Base-by-base conservation (phyloP, 1,140 invertebrate species). In the Pogonognathellus flavescens region DNA sequence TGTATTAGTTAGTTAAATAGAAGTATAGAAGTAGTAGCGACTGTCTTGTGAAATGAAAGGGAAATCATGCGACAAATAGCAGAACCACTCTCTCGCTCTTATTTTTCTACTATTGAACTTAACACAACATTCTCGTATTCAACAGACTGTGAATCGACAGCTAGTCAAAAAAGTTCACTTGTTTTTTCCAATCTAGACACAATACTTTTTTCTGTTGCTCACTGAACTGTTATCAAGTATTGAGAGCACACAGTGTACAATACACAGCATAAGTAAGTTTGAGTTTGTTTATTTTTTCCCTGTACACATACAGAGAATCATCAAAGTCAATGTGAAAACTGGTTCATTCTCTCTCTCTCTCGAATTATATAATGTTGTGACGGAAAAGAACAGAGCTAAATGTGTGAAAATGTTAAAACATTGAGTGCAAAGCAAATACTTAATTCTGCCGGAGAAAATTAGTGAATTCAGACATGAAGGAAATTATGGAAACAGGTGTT, bases 401-500 rank as follows among this genome's bases (percentile, higher is more conserved):
- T 55, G 53, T 25, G 22, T 1, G 6, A 66, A 66, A 31, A 66
- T 13, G 11, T 16, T 55, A 55, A 55, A 55, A 55, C 11, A 55
- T 11, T 11, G 53, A 16, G 16, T 55, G 53, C 53, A 55, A 16
- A 55, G 53, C 16, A 10, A 18, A 18, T 10, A 18, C n/a, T 60
- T 60, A 60, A 0, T n/a, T 18, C 5, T 60, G n/a, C 59, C 5
- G 2, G n/a, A 20, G 59, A 11, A 22, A 60, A 18, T 4, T 9
- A 60, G 20, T 41, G 31, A 18, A 20, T 60, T 9, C n/a, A 10
- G 13, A 72, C 50, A 84, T 52, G 76, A 70, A 50, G 70, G 16
- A 53, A 49, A 55, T 62, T 52, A 76, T 72, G 13, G 62, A 84
- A 84, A 84, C 83, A 84, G 83, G 83, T 84, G 83, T 84, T 84